These are phyloP conservation scores for Spilarctia lutea DNA, from an alignment of 2,888 invertebrate genomes.

Conservation along the genomic window DNA sequence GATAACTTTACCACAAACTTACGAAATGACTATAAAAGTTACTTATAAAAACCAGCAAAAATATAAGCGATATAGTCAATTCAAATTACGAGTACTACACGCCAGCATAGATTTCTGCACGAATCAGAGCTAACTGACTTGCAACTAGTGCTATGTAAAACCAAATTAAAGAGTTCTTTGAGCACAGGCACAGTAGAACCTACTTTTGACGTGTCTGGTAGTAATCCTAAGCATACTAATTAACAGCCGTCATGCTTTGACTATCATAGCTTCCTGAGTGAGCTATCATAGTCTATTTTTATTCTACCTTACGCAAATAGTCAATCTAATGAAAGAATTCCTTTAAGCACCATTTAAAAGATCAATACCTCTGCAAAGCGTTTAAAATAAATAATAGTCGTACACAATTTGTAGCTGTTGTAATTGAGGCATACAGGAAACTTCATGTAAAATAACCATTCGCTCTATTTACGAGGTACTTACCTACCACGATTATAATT, in stretches of 20 bases:
- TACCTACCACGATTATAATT: neutral
- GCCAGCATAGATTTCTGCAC: neutral
- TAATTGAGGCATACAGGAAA: slow-evolving; percentile 11
- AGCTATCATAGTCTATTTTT: no score
- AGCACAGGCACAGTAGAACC: neutral
- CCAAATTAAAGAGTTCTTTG: neutral
- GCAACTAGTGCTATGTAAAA: neutral
- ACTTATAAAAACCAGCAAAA: neutral
- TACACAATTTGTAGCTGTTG: slow-evolving; percentile 5
- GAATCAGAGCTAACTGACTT: neutral
- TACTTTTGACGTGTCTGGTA: neutral
- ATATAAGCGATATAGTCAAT: neutral
- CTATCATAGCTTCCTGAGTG: neutral
- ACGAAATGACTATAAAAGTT: neutral
- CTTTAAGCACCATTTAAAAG: neutral
- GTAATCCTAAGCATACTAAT: neutral
- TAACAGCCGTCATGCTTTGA: neutral
- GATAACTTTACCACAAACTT: neutral
- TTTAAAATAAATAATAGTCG: neutral
- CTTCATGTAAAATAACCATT: slow-evolving; percentile 7
- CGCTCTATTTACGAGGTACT: neutral
- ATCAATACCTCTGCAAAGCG: neutral
- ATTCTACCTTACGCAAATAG: neutral
- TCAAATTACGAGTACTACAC: neutral
- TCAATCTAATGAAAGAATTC: neutral